Percentiles rank a stretch among this genome's conserved stretches.
These are phyloP conservation scores for Irena cyanogastra DNA, from an alignment of 2,113 vertebrate species.

Conservation along the genomic window DNA sequence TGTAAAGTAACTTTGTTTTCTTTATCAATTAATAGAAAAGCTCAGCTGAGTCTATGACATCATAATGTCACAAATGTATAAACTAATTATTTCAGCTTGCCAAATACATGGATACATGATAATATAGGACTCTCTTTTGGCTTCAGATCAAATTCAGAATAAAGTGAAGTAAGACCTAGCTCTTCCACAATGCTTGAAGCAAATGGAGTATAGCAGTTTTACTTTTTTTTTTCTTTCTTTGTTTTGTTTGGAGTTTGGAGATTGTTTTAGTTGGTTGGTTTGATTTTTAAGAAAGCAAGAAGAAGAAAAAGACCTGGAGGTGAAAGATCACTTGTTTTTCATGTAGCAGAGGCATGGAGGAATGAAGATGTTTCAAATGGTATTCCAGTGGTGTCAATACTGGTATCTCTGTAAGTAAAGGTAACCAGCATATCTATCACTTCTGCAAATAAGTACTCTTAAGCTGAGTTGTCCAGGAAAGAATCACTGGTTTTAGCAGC, in stretches of 20 bases:
- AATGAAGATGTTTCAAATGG: neutral
- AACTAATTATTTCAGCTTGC: neutral
- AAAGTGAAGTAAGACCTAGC: neutral
- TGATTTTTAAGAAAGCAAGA: neutral
- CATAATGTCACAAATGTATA: neutral
- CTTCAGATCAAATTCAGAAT: neutral
- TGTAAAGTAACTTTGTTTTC: neutral
- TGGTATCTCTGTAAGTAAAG: neutral
- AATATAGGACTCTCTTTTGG: neutral
- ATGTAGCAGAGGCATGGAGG: neutral
- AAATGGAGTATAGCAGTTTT: neutral
- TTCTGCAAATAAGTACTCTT: neutral
- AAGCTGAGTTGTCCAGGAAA: neutral
- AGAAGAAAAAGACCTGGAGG: fast-evolving
- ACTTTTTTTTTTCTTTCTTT: neutral
- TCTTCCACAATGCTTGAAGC: neutral
- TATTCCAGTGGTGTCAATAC: neutral
- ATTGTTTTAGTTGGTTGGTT: neutral
- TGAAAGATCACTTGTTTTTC: neutral
- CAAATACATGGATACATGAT: neutral
- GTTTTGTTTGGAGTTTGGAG: neutral
- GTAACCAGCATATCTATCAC: fast-evolving
- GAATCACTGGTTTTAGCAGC: neutral
- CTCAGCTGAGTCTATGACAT: neutral
- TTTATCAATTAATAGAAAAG: neutral